Conservation (phyloP, 2,888 invertebrate species). For the Zonitis immaculata region DNA sequence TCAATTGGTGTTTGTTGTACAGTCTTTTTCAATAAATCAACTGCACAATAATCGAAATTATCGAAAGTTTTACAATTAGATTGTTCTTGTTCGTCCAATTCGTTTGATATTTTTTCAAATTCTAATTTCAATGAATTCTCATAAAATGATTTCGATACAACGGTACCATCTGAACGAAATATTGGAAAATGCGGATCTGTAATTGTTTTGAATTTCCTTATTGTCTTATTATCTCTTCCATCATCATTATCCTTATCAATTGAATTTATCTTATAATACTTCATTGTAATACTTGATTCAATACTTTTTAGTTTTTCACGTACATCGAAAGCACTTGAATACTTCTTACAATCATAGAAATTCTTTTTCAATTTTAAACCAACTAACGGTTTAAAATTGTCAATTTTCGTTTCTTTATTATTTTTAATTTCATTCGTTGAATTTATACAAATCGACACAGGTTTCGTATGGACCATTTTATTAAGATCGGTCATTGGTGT, state of each 20-base stretch:
- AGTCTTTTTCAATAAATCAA: background rate
- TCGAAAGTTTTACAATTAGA: constrained; percentile 47
- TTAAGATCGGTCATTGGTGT: constrained; percentile 68
- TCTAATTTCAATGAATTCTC: constrained; percentile 38
- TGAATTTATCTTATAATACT: constrained; percentile 52
- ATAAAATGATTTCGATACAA: constrained; percentile 68
- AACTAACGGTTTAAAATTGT: constrained; percentile 11
- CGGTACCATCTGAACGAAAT: constrained; percentile 68
- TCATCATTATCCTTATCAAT: constrained; percentile 41
- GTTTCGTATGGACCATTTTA: constrained; percentile 67
- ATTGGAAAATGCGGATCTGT: constrained; percentile 76
- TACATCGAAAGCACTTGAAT: constrained; percentile 60
- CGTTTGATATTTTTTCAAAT: constrained; percentile 7
- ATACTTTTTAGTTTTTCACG: constrained; percentile 57
- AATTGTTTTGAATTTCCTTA: constrained; percentile 55
- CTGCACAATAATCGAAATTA: constrained; percentile 50
- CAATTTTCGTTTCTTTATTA: constrained; percentile 21
- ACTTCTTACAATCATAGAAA: constrained; percentile 36
- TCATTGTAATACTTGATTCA: constrained; percentile 56
- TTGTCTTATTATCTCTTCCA: constrained; percentile 25
- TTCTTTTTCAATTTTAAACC: constrained; percentile 25
- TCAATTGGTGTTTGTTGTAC: background rate
- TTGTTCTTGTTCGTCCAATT: background rate
- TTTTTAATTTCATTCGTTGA: constrained; percentile 34
- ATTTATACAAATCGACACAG: constrained; percentile 69